Evolutionary conservation across 2,113 vertebrate species (phyloP).

Genomic region (Neoarius graeffei): DNA sequence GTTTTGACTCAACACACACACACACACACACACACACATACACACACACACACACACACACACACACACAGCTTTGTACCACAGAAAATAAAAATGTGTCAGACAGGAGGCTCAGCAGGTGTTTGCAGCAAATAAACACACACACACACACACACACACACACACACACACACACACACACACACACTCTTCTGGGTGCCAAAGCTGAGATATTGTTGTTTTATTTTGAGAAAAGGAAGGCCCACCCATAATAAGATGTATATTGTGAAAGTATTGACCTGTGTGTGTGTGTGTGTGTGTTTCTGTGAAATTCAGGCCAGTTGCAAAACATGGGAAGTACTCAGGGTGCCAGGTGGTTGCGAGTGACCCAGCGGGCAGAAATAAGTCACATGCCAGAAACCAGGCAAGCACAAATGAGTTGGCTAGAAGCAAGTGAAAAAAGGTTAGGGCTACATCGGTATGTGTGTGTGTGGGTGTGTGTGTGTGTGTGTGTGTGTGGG

Average conservation of each 20-base stretch:
- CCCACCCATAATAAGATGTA: constrained; percentile 62
- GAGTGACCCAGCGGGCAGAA: constrained; percentile 53
- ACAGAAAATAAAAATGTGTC: neutral
- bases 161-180: neutral
- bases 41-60: neutral
- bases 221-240: constrained; percentile 35
- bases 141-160: neutral
- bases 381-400: constrained; percentile 34
- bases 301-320: constrained; percentile 60
- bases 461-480: constrained; percentile 19
- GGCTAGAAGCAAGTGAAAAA: constrained; percentile 51
- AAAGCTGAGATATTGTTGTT: neutral
- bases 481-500: neutral
- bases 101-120: constrained; percentile 3
- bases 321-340: constrained; percentile 80
- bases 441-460: neutral
- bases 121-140: constrained; percentile 1
- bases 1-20: neutral
- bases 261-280: constrained; percentile 55
- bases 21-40: neutral
- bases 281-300: constrained; percentile 12
- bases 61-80: neutral
- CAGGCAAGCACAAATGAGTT: constrained; percentile 53
- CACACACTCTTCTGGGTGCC: neutral
- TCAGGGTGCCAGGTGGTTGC: constrained; percentile 65